These are phyloP conservation scores for Entelurus aequoreus DNA, from an alignment of 2,113 vertebrate species.

Conservation along the genomic window DNA sequence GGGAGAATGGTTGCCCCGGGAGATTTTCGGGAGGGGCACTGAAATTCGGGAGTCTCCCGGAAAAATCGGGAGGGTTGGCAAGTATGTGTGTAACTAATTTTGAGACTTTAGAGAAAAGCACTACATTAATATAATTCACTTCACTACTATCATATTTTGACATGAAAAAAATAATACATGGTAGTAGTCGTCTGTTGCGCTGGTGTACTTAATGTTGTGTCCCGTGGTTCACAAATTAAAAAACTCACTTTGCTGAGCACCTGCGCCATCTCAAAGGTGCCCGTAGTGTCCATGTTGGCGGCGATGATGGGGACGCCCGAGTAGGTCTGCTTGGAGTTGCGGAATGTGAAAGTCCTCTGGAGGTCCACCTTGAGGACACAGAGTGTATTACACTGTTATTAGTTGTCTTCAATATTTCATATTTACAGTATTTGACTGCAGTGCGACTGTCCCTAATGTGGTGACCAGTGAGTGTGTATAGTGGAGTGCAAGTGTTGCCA, in stretches of 20 bases:
- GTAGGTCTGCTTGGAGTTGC: constrained; percentile 96
- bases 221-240: too few species aligned
- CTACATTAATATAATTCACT: too few species aligned
- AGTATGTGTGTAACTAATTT: too few species aligned
- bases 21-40: too few species aligned
- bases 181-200: too few species aligned
- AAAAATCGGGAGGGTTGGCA: too few species aligned
- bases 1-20: too few species aligned
- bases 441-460: not conserved
- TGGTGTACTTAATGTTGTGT: too few species aligned
- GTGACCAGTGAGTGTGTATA: not conserved
- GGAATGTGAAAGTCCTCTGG: constrained; percentile 89
- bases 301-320: constrained; percentile 93
- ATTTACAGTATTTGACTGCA: not conserved
- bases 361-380: constrained; percentile 82
- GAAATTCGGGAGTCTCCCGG: too few species aligned
- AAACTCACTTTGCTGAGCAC: constrained; percentile 84
- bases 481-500: not conserved
- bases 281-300: constrained; percentile 98
- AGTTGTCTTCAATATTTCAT: not conserved
- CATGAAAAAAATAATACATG: too few species aligned
- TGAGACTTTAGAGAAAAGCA: too few species aligned
- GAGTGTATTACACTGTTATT: not conserved
- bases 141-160: too few species aligned
- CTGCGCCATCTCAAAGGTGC: constrained; percentile 94